A percentile compares a stretch with the other conserved stretches of the same genome.
These are phyloP conservation scores for Lissonota sp. DNA, from an alignment of 2,888 invertebrate species.

Conservation along the genomic window DNA sequence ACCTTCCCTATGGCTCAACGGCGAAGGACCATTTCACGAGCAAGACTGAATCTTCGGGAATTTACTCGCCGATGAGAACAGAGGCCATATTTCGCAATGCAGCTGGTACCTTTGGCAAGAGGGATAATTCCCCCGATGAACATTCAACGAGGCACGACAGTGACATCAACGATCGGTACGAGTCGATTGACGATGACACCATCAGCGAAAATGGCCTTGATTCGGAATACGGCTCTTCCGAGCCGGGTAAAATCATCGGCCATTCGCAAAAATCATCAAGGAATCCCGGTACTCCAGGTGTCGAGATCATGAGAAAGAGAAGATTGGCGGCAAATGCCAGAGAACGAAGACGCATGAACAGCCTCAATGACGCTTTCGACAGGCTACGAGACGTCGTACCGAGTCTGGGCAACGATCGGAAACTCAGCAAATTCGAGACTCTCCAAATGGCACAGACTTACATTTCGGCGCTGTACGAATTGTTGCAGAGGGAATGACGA, in stretches of 20 bases:
- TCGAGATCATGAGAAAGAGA: constrained; percentile 86
- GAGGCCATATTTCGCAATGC: constrained; percentile 68
- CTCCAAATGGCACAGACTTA: constrained; percentile 92
- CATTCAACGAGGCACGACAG: constrained; percentile 33
- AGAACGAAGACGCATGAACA: constrained; percentile 90
- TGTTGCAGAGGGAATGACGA: constrained; percentile 83
- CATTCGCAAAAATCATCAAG: constrained; percentile 75
- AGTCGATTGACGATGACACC: constrained; percentile 56
- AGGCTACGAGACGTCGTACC: constrained; percentile 89
- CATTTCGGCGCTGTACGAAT: constrained; percentile 88
- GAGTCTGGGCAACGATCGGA: constrained; percentile 88
- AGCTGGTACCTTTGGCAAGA: constrained; percentile 66
- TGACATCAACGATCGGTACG: constrained; percentile 41
- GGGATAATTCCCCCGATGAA: constrained; percentile 54
- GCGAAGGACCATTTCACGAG: constrained; percentile 66
- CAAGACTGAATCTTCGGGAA: constrained; percentile 56
- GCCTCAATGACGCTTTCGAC: constrained; percentile 90
- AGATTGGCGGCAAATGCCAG: constrained; percentile 90
- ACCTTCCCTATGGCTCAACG: constrained; percentile 61
- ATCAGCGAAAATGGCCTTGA: constrained; percentile 58
- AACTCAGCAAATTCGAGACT: constrained; percentile 91
- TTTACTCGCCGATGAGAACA: constrained; percentile 65
- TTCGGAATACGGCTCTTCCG: constrained; percentile 48
- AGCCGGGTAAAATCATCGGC: constrained; percentile 53
- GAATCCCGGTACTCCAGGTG: constrained; percentile 74